A percentile compares a stretch with the other conserved stretches of the same genome.
Evolutionary conservation across 2,888 invertebrate genomes (phyloP).

Genomic region (Magallana nippona): DNA sequence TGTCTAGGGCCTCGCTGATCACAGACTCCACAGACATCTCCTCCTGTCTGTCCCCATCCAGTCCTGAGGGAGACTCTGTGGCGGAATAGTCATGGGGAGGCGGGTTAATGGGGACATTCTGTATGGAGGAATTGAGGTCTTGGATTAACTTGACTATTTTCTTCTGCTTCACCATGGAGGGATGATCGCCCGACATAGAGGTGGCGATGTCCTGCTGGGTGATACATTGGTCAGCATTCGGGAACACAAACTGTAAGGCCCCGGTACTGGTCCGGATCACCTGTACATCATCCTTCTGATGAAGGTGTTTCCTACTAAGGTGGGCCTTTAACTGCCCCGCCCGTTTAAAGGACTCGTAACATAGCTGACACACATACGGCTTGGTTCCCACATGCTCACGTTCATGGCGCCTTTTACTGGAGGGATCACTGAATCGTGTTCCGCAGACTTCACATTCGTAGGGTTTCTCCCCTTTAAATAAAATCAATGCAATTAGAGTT

Average conservation of each 20-base stretch:
- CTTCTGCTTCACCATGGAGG: constrained; percentile 55
- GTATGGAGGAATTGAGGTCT: constrained; percentile 59
- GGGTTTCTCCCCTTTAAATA: constrained; percentile 71
- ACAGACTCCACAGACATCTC: constrained; percentile 48
- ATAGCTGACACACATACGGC: constrained; percentile 72
- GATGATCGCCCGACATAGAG: constrained; percentile 38
- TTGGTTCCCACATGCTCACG: constrained; percentile 73
- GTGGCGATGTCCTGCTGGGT: constrained; percentile 48
- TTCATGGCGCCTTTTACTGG: constrained; percentile 75
- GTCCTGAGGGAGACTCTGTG: constrained; percentile 31
- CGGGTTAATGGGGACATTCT: constrained; percentile 49
- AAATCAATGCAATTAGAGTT: neutral
- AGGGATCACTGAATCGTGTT: constrained; percentile 75
- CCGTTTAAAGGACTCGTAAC: constrained; percentile 74
- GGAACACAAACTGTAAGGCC: constrained; percentile 48
- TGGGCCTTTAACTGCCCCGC: constrained; percentile 73
- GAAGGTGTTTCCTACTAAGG: constrained; percentile 61
- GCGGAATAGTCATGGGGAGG: constrained; percentile 43
- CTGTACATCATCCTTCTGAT: constrained; percentile 51
- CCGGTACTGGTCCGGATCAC: constrained; percentile 48
- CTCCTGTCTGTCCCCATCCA: constrained; percentile 40
- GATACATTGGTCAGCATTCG: constrained; percentile 49
- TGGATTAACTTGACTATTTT: constrained; percentile 67
- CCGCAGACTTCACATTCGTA: constrained; percentile 74
- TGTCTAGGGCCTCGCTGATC: constrained; percentile 43